Conservation (phyloP, 2,888 invertebrate genomes). For the Drosophila imparisetae region DNA sequence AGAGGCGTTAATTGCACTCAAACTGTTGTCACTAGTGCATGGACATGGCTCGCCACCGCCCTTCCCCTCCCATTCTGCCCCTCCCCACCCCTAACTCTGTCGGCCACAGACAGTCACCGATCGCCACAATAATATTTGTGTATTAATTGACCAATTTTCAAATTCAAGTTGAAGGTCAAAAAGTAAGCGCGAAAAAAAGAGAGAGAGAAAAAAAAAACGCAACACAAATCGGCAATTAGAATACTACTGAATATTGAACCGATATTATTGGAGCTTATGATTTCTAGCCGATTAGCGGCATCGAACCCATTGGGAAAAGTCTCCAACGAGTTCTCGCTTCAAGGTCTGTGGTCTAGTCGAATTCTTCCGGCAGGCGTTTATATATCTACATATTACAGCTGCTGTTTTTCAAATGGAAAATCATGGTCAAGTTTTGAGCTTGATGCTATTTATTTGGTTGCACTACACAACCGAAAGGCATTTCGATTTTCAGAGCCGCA, state of each 20-base stretch:
- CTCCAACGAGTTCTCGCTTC: constrained; percentile 21
- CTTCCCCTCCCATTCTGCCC: background rate
- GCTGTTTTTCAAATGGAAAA: constrained; percentile 33
- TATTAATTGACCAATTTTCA: constrained; percentile 78
- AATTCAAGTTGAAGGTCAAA: constrained; percentile 78
- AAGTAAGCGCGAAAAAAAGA: constrained; percentile 47
- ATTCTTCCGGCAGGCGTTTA: constrained; percentile 43
- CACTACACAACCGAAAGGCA: background rate
- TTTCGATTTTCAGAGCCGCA: background rate
- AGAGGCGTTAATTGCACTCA: constrained; percentile 71
- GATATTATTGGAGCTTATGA: constrained; percentile 30
- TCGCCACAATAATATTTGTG: constrained; percentile 73
- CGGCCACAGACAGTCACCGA: constrained; percentile 41
- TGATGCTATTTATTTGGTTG: background rate
- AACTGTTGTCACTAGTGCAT: constrained; percentile 73
- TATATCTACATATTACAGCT: background rate
- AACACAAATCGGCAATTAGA: constrained; percentile 63
- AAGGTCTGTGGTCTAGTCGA: constrained; percentile 42
- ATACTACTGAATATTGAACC: constrained; percentile 33
- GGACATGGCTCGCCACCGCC: constrained; percentile 29
- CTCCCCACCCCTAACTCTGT: background rate
- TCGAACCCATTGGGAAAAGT: constrained; percentile 40
- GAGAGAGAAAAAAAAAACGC: constrained; percentile 23
- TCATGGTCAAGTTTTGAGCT: constrained; percentile 15
- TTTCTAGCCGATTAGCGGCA: constrained; percentile 18